A percentile compares a stretch with the other conserved stretches of the same genome.
phyloP scores from a whole-genome alignment of 1,140 invertebrate species.

The Pogonomyrmex californicus region DNA sequence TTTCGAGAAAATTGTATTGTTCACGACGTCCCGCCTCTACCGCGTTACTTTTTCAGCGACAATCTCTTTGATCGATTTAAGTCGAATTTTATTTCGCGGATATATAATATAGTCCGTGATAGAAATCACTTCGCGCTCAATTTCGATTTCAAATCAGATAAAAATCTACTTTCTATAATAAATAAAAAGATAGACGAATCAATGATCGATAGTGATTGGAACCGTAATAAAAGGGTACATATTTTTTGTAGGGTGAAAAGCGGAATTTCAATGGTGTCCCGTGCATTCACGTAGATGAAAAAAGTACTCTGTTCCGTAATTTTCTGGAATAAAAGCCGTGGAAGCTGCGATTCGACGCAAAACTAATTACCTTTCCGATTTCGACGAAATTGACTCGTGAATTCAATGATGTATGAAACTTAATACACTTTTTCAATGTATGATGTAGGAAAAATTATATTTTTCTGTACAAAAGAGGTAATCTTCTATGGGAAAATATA shows the following conservation, averaged over 20 bases:
- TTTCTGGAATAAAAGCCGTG: slow-evolving; percentile 28
- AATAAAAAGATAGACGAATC: slow-evolving; percentile 1
- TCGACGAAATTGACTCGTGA: slow-evolving; percentile 20
- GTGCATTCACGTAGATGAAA: slow-evolving; percentile 19
- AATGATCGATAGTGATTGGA: slow-evolving; percentile 15
- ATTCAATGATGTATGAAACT: slow-evolving; percentile 30
- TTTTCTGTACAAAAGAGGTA: slow-evolving; percentile 29
- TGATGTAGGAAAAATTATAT: slow-evolving; percentile 23
- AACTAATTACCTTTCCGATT: slow-evolving; percentile 57
- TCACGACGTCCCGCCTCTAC: neutral
- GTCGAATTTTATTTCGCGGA: slow-evolving; percentile 8
- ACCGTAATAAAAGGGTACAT: slow-evolving; percentile 1
- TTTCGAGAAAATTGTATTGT: slow-evolving; percentile 1
- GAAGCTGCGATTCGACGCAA: slow-evolving; percentile 13
- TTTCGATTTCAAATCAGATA: slow-evolving; percentile 24
- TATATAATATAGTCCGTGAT: neutral
- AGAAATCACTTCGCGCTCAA: neutral
- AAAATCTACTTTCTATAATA: neutral
- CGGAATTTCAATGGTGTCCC: slow-evolving; percentile 24
- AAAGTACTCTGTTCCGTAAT: slow-evolving; percentile 25
- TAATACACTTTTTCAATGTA: slow-evolving; percentile 25
- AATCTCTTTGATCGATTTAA: neutral
- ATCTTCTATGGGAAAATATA: slow-evolving; percentile 13
- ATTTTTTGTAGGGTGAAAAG: slow-evolving; percentile 22
- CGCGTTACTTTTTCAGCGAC: slow-evolving; percentile 5